phyloP scores from a whole-genome alignment of 1,140 invertebrate genomes.

The Drosophila saltans region DNA sequence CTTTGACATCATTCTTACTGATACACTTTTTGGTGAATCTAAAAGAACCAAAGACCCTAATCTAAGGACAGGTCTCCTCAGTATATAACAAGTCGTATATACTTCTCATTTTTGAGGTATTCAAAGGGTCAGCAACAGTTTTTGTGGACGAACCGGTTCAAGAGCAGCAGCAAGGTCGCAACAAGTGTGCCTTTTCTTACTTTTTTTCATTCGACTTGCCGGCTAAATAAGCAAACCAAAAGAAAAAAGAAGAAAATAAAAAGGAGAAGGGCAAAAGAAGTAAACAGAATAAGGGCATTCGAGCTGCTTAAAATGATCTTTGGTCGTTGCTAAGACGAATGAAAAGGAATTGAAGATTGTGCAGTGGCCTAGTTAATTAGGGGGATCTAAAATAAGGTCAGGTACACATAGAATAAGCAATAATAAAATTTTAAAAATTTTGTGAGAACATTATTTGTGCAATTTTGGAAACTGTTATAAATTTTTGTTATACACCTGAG shows the following conservation, averaged over 20 bases:
- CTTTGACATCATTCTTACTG: too few relatives aligned
- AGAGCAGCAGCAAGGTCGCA: slow-evolving; percentile 49
- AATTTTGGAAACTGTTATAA: too few relatives aligned
- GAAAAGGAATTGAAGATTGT: background rate
- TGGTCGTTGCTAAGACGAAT: background rate
- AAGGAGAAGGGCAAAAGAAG: slow-evolving; percentile 7
- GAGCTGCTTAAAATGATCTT: background rate
- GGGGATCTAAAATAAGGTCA: background rate
- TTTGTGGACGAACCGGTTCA: slow-evolving; percentile 42
- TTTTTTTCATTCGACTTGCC: slow-evolving; percentile 16
- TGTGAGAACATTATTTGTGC: too few relatives aligned
- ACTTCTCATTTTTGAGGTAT: slow-evolving; percentile 44
- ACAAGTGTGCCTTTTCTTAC: slow-evolving; percentile 50
- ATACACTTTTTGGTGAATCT: too few relatives aligned
- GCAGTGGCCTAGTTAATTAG: background rate
- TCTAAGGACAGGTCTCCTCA: too few relatives aligned
- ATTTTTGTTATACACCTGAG: too few relatives aligned
- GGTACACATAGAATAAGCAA: too few relatives aligned
- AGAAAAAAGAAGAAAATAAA: too few relatives aligned
- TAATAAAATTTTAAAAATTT: too few relatives aligned
- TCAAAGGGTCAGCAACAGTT: slow-evolving; percentile 18
- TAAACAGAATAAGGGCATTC: background rate
- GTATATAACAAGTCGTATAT: slow-evolving; percentile 20
- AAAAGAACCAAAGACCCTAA: too few relatives aligned
- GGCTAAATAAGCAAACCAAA: slow-evolving; percentile 40